Percentiles rank a stretch among this genome's conserved stretches.
phyloP scores from a whole-genome alignment of 35 echinoderm and acorn worm species.

The Apostichopus californicus region DNA sequence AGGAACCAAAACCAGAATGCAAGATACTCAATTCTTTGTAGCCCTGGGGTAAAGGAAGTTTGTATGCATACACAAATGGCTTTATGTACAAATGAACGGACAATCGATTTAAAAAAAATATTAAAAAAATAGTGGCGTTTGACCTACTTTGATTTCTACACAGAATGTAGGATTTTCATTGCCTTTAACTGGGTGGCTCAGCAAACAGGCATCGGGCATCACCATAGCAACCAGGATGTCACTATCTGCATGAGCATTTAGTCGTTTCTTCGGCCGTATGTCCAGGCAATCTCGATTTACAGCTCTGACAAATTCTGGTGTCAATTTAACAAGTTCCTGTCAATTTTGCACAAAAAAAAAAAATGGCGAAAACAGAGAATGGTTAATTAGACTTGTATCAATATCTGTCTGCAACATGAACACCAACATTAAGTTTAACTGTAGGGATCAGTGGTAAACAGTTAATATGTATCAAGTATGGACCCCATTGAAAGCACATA shows the following conservation, averaged over 20 bases:
- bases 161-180: slow-evolving; percentile 18
- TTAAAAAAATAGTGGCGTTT: not conserved
- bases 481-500: too few relatives aligned
- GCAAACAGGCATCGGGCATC: slow-evolving; percentile 52
- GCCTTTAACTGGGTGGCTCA: not conserved
- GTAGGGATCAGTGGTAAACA: too few relatives aligned
- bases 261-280: slow-evolving; percentile 33
- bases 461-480: too few relatives aligned
- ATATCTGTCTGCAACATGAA: too few relatives aligned
- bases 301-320: slow-evolving; percentile 12
- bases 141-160: slow-evolving; percentile 45
- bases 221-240: slow-evolving; percentile 30
- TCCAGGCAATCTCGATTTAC: slow-evolving; percentile 13
- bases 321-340: slow-evolving; percentile 37
- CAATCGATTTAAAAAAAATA: not conserved
- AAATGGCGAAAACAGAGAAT: too few relatives aligned
- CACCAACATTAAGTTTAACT: too few relatives aligned
- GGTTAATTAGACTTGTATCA: too few relatives aligned
- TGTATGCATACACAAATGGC: too few relatives aligned
- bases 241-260: slow-evolving; percentile 29
- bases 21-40: too few relatives aligned
- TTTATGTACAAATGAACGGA: not conserved
- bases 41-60: too few relatives aligned
- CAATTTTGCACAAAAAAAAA: not conserved
- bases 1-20: too few relatives aligned